phyloP scores from a whole-genome alignment of 2,888 invertebrate genomes.

The Dexiosoma caninum region DNA sequence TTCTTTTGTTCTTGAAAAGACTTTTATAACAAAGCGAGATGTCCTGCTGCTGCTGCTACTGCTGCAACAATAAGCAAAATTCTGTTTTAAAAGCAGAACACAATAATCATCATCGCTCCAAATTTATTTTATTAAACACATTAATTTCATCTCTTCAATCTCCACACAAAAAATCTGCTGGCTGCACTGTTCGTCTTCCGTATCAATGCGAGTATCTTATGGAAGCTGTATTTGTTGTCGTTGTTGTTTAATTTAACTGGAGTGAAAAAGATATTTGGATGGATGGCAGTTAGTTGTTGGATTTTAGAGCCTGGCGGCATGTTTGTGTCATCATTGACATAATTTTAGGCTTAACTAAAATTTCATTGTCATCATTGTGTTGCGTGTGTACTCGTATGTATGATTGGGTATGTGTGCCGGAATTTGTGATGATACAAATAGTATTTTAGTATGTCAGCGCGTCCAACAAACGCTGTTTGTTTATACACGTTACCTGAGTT shows the following conservation, averaged over 20 bases:
- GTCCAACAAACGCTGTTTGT: not conserved
- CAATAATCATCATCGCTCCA: constrained; percentile 6
- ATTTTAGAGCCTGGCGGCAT: constrained; percentile 64
- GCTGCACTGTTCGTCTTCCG: not conserved
- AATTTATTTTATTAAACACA: constrained; percentile 30
- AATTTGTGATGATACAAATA: constrained; percentile 1
- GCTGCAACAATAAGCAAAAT: constrained; percentile 2
- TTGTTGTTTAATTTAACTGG: constrained; percentile 17
- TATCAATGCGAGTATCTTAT: not conserved
- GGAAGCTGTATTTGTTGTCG: not conserved
- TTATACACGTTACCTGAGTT: constrained; percentile 46
- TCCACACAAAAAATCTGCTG: not conserved
- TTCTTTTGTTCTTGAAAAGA: too few species aligned
- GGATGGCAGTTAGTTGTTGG: constrained; percentile 8
- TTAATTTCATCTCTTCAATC: constrained; percentile 34
- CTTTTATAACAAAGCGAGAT: not conserved
- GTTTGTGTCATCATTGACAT: constrained; percentile 68
- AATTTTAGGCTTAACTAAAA: constrained; percentile 64
- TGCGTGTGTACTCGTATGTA: not conserved
- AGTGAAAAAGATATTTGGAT: not conserved
- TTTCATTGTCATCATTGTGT: constrained; percentile 44
- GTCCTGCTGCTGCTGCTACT: not conserved
- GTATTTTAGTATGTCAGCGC: not conserved
- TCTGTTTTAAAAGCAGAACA: constrained; percentile 11
- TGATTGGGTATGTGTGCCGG: not conserved